Evolutionary conservation across 2,797 vertebrate species (phyloP).

Genomic region (Gymnocypris eckloni): DNA sequence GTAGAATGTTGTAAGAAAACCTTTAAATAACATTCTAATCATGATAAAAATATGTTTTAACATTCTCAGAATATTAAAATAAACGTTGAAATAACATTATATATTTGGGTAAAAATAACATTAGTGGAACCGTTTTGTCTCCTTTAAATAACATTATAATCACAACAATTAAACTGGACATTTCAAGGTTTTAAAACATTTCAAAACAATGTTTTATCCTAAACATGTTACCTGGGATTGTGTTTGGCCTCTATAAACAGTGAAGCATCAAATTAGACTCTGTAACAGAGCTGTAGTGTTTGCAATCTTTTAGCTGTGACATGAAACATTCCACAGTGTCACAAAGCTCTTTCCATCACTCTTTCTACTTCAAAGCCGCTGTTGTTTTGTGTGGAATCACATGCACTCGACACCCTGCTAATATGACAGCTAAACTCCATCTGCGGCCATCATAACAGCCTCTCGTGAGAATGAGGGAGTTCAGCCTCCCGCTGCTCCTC

Average conservation of each 20-base stretch:
- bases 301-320: background rate
- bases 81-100: no score
- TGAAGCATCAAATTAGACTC: background rate
- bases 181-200: background rate
- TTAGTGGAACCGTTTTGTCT: no score
- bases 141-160: no score
- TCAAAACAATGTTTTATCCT: background rate
- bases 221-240: background rate
- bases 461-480: constrained; percentile 23
- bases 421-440: constrained; percentile 43
- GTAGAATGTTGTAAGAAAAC: no score
- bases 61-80: no score
- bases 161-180: no score
- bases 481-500: background rate
- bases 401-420: constrained; percentile 4
- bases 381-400: background rate
- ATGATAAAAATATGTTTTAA: no score
- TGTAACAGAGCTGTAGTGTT: background rate
- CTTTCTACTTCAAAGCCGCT: background rate
- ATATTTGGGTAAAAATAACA: no score
- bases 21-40: no score
- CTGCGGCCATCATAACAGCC: constrained; percentile 14
- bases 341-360: background rate
- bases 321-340: background rate
- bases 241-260: background rate